These are phyloP conservation scores for Brachionus plicatilis DNA, from an alignment of 1,140 invertebrate genomes.

Conservation along the genomic window DNA sequence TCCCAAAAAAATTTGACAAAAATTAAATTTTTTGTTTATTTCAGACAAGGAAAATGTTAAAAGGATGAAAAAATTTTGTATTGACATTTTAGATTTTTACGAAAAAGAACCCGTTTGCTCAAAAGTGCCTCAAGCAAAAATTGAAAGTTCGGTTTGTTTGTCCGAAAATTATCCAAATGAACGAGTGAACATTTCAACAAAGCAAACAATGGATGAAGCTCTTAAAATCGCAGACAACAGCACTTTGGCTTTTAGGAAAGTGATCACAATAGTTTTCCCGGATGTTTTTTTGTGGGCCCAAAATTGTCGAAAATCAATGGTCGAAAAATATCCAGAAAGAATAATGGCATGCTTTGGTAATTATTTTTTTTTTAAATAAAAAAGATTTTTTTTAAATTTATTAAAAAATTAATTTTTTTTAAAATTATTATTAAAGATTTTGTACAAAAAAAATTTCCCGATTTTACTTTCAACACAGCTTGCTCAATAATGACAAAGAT, in stretches of 20 bases:
- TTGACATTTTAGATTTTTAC: background rate
- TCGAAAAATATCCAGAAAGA: background rate
- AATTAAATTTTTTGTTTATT: background rate
- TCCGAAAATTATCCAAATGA: background rate
- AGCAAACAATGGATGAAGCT: background rate
- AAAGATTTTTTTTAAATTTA: background rate
- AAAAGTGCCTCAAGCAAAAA: background rate
- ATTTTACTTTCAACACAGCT: background rate
- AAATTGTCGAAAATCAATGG: background rate
- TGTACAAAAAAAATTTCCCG: background rate
- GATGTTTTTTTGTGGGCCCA: background rate
- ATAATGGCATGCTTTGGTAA: constrained; percentile 10
- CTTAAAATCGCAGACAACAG: background rate
- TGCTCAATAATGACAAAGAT: background rate
- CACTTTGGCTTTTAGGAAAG: background rate
- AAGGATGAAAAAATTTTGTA: background rate
- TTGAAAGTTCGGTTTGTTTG: background rate
- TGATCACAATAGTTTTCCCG: background rate
- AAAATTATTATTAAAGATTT: background rate
- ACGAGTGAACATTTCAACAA: background rate
- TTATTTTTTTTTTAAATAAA: background rate
- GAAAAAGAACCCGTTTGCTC: background rate
- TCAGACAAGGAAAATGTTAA: background rate
- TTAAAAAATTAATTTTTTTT: background rate
- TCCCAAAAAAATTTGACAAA: background rate